phyloP scores from a whole-genome alignment of 1,140 invertebrate genomes.

The Hyposmocoma kahamanoa region DNA sequence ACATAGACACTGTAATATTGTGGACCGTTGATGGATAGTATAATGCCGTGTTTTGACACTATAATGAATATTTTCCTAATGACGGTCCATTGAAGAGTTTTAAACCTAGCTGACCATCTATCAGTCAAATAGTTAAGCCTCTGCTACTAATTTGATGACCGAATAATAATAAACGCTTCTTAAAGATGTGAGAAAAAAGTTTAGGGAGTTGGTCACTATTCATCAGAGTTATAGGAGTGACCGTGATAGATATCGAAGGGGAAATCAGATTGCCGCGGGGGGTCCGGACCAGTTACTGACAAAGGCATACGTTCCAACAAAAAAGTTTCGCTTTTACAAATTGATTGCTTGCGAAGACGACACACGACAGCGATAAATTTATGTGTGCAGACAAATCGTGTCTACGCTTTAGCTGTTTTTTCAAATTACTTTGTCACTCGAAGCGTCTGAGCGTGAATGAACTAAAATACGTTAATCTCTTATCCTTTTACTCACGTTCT shows the following conservation, averaged over 20 bases:
- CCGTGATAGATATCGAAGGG: slow-evolving; percentile 15
- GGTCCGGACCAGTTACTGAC: slow-evolving; percentile 32
- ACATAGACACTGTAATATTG: too few relatives aligned
- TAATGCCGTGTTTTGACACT: too few relatives aligned
- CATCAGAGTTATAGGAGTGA: slow-evolving; percentile 14
- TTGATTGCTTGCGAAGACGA: slow-evolving; percentile 16
- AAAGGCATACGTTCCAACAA: slow-evolving; percentile 34
- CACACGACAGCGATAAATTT: too few relatives aligned
- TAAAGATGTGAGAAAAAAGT: background rate
- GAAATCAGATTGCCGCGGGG: slow-evolving; percentile 45
- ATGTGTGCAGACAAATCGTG: too few relatives aligned
- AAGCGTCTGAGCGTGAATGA: slow-evolving; percentile 35
- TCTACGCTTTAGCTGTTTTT: too few relatives aligned
- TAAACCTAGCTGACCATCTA: slow-evolving; percentile 12
- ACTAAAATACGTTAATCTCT: slow-evolving; percentile 53
- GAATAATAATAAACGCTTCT: background rate
- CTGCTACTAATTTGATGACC: slow-evolving; percentile 10
- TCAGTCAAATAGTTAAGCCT: background rate
- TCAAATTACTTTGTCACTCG: too few relatives aligned
- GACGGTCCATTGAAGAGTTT: slow-evolving; percentile 16
- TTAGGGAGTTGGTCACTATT: slow-evolving; percentile 5
- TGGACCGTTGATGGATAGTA: too few relatives aligned
- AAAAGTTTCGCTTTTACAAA: slow-evolving; percentile 20
- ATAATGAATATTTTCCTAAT: too few relatives aligned
- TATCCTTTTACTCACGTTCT: slow-evolving; percentile 44